Conservation (phyloP, 2,888 invertebrate genomes). For the Nephrotoma flavescens region DNA sequence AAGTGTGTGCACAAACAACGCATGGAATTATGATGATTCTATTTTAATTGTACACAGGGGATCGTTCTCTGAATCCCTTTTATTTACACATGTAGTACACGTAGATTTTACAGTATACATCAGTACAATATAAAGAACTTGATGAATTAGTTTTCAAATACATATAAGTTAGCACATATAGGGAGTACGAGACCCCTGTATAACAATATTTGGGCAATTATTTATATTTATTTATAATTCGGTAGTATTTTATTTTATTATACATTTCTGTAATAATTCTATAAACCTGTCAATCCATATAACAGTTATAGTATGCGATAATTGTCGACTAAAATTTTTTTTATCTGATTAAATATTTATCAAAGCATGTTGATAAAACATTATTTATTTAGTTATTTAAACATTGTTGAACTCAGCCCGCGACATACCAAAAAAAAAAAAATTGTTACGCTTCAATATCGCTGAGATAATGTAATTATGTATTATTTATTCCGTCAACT, state of each 20-base stretch:
- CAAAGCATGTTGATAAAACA: background rate
- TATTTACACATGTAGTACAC: background rate
- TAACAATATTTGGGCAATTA: background rate
- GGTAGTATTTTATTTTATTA: background rate
- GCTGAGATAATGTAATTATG: background rate
- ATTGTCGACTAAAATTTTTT: background rate
- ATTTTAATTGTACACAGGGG: background rate
- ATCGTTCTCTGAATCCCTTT: background rate
- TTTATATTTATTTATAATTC: background rate
- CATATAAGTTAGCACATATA: background rate
- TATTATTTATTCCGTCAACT: background rate
- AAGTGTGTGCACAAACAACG: background rate
- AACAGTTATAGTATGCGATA: background rate
- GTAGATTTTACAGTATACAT: background rate
- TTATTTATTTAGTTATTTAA: background rate
- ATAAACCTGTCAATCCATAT: background rate
- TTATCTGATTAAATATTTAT: background rate
- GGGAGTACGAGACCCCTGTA: background rate
- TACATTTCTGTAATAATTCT: background rate
- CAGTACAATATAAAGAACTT: background rate
- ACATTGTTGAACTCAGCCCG: background rate
- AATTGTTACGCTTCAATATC: background rate
- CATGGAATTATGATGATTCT: background rate
- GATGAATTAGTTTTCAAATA: background rate
- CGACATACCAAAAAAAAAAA: background rate